These are phyloP conservation scores for Borostomias antarcticus DNA, from an alignment of 2,797 vertebrate genomes.

Conservation along the genomic window DNA sequence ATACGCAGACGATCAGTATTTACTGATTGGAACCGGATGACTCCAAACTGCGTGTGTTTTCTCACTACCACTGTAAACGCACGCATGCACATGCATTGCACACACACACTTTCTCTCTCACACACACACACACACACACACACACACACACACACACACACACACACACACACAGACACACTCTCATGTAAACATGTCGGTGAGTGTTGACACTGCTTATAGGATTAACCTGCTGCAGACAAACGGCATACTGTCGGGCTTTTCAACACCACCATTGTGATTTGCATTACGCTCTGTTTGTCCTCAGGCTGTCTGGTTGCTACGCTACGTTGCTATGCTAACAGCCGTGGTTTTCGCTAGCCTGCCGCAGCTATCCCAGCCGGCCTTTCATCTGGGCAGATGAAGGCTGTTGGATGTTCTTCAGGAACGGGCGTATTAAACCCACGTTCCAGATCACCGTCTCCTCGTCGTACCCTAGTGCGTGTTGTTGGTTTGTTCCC, in stretches of 20 bases:
- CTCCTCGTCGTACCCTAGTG: no score
- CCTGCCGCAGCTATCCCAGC: not conserved
- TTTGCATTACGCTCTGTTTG: slow-evolving; percentile 36
- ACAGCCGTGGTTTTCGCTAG: slow-evolving; percentile 14
- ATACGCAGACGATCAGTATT: no score
- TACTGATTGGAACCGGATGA: no score
- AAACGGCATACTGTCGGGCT: not conserved
- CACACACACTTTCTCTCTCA: not conserved
- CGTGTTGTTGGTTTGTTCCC: no score
- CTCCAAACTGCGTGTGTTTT: no score
- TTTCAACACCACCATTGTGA: not conserved
- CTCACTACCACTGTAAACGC: no score
- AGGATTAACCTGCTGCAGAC: not conserved
- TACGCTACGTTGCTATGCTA: slow-evolving; percentile 38
- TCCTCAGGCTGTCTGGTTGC: slow-evolving; percentile 38
- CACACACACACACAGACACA: not conserved
- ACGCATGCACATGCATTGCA: no score
- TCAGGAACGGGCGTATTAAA: not conserved
- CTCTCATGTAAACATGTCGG: not conserved
- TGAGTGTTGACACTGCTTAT: no score
- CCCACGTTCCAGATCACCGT: no score
- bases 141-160: not conserved
- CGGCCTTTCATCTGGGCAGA: not conserved
- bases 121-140: not conserved
- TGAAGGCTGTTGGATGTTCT: not conserved